phyloP scores from a whole-genome alignment of 2,113 vertebrate genomes.

The Engystomops pustulosus region DNA sequence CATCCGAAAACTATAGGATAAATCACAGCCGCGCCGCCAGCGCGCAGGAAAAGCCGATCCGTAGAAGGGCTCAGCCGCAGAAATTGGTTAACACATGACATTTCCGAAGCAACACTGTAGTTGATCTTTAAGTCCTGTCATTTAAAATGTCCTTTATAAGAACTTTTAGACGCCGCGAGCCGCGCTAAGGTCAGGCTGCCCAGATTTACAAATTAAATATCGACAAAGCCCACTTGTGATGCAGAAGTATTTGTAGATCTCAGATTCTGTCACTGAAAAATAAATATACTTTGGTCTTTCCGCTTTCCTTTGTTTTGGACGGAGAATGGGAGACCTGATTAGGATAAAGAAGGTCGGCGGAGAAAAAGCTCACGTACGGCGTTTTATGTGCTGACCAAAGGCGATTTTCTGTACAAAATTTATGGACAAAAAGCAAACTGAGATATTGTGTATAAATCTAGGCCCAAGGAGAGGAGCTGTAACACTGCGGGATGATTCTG shows the following conservation, averaged over 20 bases:
- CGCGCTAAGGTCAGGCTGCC: slow-evolving; percentile 49
- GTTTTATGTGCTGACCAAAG: background rate
- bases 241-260: slow-evolving; percentile 39
- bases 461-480: background rate
- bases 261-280: slow-evolving; percentile 44
- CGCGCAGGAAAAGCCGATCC: background rate
- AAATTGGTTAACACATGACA: slow-evolving; percentile 53
- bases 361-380: background rate
- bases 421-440: background rate
- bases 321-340: background rate
- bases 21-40: background rate
- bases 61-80: slow-evolving; percentile 17
- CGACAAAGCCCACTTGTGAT: slow-evolving; percentile 43
- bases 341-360: background rate
- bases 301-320: slow-evolving; percentile 19
- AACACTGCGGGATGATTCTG: too few species aligned
- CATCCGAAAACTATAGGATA: slow-evolving; percentile 5
- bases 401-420: background rate
- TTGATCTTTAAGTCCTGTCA: slow-evolving; percentile 55
- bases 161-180: slow-evolving; percentile 39
- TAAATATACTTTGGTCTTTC: slow-evolving; percentile 39
- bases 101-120: slow-evolving; percentile 47
- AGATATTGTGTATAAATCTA: background rate
- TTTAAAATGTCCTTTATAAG: slow-evolving; percentile 55
- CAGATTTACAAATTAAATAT: slow-evolving; percentile 56